Percentiles rank a stretch among this genome's conserved stretches.
Conservation (phyloP, 2,113 vertebrate genomes). For the Syngnathoides biaculeatus region DNA sequence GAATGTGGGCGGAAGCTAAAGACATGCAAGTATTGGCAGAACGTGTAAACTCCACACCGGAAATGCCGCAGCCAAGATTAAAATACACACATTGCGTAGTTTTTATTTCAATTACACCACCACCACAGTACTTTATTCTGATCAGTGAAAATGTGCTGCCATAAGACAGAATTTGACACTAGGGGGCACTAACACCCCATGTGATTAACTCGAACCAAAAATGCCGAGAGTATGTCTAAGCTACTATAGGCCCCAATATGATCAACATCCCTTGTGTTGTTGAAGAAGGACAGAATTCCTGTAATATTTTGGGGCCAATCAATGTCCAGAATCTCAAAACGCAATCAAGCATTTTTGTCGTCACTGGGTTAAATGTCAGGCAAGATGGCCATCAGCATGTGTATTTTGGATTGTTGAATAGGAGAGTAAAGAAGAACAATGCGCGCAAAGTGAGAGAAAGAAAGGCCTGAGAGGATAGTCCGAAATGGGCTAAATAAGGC, state of each 20-base stretch:
- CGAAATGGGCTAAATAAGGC: background rate
- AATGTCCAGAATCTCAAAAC: background rate
- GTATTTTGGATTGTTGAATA: constrained; percentile 38
- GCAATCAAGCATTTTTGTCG: constrained; percentile 32
- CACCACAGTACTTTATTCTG: too few species aligned
- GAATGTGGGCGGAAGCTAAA: too few species aligned
- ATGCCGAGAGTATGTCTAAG: background rate
- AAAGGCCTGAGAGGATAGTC: background rate
- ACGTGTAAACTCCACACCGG: too few species aligned
- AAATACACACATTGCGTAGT: too few species aligned
- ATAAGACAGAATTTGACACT: constrained; percentile 23
- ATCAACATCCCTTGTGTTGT: constrained; percentile 18
- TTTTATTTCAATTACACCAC: too few species aligned
- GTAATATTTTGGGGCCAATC: background rate
- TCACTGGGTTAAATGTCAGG: constrained; percentile 30
- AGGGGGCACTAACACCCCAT: constrained; percentile 46
- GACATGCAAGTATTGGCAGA: too few species aligned
- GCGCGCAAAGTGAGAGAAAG: constrained; percentile 9
- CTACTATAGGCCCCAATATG: background rate
- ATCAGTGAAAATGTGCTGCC: background rate
- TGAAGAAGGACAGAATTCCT: constrained; percentile 17
- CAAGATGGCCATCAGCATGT: constrained; percentile 10
- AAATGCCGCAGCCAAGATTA: too few species aligned
- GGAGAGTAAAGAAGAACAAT: constrained; percentile 16
- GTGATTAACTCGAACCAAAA: background rate